A percentile compares a stretch with the other conserved stretches of the same genome.
Conservation (phyloP, 2,113 vertebrate genomes). For the Perca fluviatilis region DNA sequence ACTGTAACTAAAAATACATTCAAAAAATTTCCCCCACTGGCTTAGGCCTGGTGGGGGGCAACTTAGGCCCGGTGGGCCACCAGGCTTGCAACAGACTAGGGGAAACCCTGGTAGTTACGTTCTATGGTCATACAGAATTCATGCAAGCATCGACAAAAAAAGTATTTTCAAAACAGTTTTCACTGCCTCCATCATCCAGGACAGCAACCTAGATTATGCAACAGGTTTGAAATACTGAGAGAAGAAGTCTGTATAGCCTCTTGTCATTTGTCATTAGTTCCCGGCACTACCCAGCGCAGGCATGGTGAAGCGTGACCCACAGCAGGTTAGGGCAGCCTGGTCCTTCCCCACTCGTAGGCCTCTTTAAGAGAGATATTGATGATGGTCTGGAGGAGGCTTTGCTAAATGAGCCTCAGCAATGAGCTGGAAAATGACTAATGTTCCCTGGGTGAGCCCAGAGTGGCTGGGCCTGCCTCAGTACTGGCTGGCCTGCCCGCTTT, state of each 20-base stretch:
- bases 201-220: slow-evolving; percentile 12
- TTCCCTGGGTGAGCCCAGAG: slow-evolving; percentile 63
- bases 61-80: no score
- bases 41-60: no score
- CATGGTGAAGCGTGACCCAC: slow-evolving; percentile 61
- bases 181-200: not conserved
- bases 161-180: not conserved
- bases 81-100: no score
- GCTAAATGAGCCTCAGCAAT: slow-evolving; percentile 82
- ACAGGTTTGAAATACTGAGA: slow-evolving; percentile 36
- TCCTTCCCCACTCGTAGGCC: slow-evolving; percentile 64
- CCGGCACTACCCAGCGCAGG: slow-evolving; percentile 20
- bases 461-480: slow-evolving; percentile 38
- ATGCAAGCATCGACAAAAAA: not conserved
- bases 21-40: no score
- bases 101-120: no score
- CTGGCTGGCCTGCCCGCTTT: slow-evolving; percentile 15
- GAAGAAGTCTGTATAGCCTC: slow-evolving; percentile 24
- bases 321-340: slow-evolving; percentile 69
- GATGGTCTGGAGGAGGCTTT: slow-evolving; percentile 71
- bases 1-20: no score
- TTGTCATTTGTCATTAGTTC: slow-evolving; percentile 66
- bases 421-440: slow-evolving; percentile 81
- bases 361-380: slow-evolving; percentile 80
- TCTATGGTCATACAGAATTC: not conserved